A percentile compares a stretch with the other conserved stretches of the same genome.
These are phyloP conservation scores for Ditylenchus weischeri DNA, from an alignment of 2,888 invertebrate genomes.

Conservation along the genomic window DNA sequence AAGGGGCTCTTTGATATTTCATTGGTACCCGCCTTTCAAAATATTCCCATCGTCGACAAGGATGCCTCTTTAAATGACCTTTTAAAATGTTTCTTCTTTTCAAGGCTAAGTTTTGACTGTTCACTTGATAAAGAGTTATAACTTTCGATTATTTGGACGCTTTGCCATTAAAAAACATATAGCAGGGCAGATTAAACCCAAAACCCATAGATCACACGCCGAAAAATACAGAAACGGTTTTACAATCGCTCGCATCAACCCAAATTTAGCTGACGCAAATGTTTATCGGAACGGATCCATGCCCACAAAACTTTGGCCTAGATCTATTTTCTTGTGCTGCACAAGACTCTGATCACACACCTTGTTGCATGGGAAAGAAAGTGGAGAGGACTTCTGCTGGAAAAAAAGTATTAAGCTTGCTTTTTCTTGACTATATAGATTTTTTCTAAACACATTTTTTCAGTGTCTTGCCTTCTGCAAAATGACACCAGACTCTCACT, in stretches of 20 bases:
- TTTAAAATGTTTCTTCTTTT: no score
- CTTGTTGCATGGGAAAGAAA: not conserved
- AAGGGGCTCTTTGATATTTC: no score
- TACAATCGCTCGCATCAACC: not conserved
- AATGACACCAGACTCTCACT: slow-evolving; percentile 52
- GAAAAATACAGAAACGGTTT: no score
- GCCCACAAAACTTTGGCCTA: slow-evolving; percentile 50
- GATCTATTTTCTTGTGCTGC: slow-evolving; percentile 54
- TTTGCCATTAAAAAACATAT: no score
- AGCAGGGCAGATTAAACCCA: no score
- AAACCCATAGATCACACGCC: no score
- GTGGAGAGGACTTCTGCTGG: slow-evolving; percentile 14
- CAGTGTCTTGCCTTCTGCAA: slow-evolving; percentile 56
- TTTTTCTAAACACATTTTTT: not conserved
- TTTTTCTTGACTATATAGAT: no score
- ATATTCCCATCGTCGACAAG: no score
- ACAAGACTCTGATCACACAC: slow-evolving; percentile 31
- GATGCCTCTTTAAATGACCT: no score
- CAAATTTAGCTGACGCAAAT: slow-evolving; percentile 49
- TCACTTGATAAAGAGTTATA: not conserved
- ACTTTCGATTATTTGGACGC: no score
- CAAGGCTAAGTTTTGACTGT: no score
- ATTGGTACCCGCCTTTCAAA: no score
- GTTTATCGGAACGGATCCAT: slow-evolving; percentile 56
- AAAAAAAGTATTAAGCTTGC: not conserved